Evolutionary conservation across 2,113 vertebrate species (phyloP).

Genomic region (Gobio gobio): DNA sequence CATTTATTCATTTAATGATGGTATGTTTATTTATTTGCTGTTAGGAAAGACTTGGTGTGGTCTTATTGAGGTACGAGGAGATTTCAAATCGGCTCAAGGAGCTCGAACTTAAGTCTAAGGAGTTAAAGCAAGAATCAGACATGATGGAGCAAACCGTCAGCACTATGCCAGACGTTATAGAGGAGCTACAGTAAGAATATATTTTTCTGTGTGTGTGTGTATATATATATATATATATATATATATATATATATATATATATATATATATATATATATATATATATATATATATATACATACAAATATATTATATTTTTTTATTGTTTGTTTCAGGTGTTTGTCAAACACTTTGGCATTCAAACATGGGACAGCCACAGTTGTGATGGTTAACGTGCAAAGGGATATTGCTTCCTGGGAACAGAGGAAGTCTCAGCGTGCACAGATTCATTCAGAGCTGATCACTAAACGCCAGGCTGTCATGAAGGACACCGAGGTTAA

Average conservation of each 20-base stretch:
- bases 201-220: not conserved
- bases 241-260: too few relatives aligned
- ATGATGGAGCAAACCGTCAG: conserved; percentile 58
- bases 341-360: conserved; percentile 62
- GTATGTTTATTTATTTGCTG: conserved; percentile 44
- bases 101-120: conserved; percentile 55
- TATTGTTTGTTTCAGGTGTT: conserved; percentile 63
- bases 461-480: conserved; percentile 67
- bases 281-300: too few relatives aligned
- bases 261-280: too few relatives aligned
- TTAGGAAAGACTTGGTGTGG: conserved; percentile 64
- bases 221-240: not conserved
- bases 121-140: conserved; percentile 59
- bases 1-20: not conserved
- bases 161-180: conserved; percentile 60
- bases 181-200: conserved; percentile 71
- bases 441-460: conserved; percentile 64
- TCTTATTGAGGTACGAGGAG: conserved; percentile 59
- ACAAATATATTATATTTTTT: not conserved
- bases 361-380: conserved; percentile 70
- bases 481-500: conserved; percentile 73
- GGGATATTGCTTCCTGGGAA: conserved; percentile 69
- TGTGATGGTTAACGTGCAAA: conserved; percentile 70
- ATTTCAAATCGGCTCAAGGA: conserved; percentile 59
- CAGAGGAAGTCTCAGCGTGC: conserved; percentile 61